Base-by-base conservation (phyloP, 2,113 vertebrate genomes). In the Ibidorhyncha struthersii region DNA sequence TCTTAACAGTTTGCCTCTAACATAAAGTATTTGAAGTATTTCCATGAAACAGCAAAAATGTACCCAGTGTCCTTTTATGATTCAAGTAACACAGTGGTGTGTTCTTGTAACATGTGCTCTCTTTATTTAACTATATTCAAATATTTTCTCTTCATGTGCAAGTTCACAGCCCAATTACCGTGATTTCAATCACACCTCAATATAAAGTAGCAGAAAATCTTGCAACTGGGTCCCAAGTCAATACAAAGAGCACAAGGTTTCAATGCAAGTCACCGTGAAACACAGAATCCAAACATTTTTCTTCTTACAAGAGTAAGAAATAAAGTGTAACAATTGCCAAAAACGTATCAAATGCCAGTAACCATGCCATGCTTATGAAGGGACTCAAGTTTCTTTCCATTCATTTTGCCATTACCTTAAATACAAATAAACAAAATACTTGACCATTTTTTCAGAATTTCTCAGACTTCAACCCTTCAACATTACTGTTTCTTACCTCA, bases 401-500 rank as follows among this genome's bases (percentile, higher is more conserved):
- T 62, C 26, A 34, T 59, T 84, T 30, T 84, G 69, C 56, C 30
- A 40, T 53, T 58, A 52, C n/a, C 38, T 69, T 80, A 82, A 59
- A 45, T 17, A 38, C 23, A 49, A 0, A 1, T 52, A 30, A 69
- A 53, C 30, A 49, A 59, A 82, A 49, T 10, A 61, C 18, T 15
- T 52, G 56, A 34, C 7, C 0, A 0, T 0, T 41, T 38, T 49
- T 55, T 55, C 27, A 65, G n/a, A n/a, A 38, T 26, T 76, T 80
- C 43, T 76, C 16, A 4, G 49, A 49, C 38, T 84, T 70, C 56
- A 45, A 4, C 30, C 53, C 76, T 66, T 49, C 34, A 20, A 4
- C 3, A 40, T 20, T 52, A 56, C 80, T 73, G 45, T 70, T 93
- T 77, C 97, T 95, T 96, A 96, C 95, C 95, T 97, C 87, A 5